Evolutionary conservation across 2,113 vertebrate species (phyloP).

Genomic region (Notarius quadriscutis): DNA sequence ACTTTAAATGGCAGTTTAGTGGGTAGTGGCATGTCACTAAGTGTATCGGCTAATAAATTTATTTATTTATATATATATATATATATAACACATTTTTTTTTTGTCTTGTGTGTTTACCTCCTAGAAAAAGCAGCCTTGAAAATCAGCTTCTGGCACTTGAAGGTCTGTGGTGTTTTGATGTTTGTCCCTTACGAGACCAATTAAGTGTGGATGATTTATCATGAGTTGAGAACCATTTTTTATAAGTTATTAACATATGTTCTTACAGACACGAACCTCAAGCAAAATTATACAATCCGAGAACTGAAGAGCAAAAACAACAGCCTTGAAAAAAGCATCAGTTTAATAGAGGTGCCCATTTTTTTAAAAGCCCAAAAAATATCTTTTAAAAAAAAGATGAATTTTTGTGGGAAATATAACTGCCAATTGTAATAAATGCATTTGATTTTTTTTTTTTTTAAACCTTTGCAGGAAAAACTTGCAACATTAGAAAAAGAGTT

Average conservation of each 20-base stretch:
- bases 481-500: constrained; percentile 72
- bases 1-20: too few relatives aligned
- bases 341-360: constrained; percentile 79
- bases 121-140: constrained; percentile 86
- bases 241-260: not conserved
- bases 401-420: not conserved
- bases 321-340: constrained; percentile 76
- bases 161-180: constrained; percentile 71
- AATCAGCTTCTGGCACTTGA: constrained; percentile 82
- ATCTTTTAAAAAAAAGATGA: too few relatives aligned
- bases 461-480: constrained; percentile 75
- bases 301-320: constrained; percentile 81
- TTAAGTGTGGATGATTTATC: not conserved
- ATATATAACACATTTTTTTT: too few relatives aligned
- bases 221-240: not conserved
- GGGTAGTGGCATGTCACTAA: too few relatives aligned
- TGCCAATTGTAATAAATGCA: not conserved
- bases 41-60: too few relatives aligned
- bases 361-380: too few relatives aligned
- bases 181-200: not conserved
- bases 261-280: constrained; percentile 77
- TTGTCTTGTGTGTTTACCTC: constrained; percentile 44
- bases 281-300: constrained; percentile 78
- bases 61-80: too few relatives aligned
- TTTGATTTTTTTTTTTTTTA: not conserved